These are phyloP conservation scores for Rhopalosiphum nymphaeae DNA, from an alignment of 2,888 invertebrate species.

Conservation along the genomic window DNA sequence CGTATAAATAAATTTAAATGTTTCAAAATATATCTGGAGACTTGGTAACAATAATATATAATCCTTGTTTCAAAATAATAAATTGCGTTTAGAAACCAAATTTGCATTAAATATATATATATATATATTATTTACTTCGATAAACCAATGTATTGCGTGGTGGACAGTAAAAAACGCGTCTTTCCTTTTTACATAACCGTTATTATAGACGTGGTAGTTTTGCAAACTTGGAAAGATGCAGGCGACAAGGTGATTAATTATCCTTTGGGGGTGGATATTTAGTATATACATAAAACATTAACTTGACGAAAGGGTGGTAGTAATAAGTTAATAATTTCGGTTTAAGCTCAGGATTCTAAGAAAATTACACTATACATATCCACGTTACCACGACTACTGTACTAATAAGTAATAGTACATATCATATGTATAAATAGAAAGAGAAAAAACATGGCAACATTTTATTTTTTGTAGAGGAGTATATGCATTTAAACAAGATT, in stretches of 20 bases:
- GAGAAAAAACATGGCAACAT: slow-evolving; percentile 9
- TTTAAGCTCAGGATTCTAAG: slow-evolving; percentile 49
- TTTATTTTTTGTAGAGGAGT: slow-evolving; percentile 34
- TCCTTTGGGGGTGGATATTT: slow-evolving; percentile 30
- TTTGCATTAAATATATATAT: background rate
- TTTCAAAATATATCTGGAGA: background rate
- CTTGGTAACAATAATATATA: background rate
- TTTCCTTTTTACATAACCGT: slow-evolving; percentile 33
- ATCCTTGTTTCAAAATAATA: background rate
- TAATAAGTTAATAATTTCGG: slow-evolving; percentile 62
- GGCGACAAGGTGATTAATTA: slow-evolving; percentile 63
- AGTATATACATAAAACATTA: slow-evolving; percentile 53
- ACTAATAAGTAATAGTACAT: background rate
- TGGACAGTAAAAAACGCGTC: background rate
- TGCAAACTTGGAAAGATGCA: slow-evolving; percentile 47
- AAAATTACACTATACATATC: slow-evolving; percentile 29
- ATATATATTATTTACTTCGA: background rate
- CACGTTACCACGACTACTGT: background rate
- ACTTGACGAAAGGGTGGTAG: slow-evolving; percentile 29
- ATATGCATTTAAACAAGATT: slow-evolving; percentile 24
- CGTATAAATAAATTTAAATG: slow-evolving; percentile 55
- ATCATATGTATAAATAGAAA: background rate
- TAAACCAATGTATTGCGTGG: background rate
- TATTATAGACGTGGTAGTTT: slow-evolving; percentile 46
- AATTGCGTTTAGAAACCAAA: slow-evolving; percentile 24